These are phyloP conservation scores for Allolobophora icterica DNA, from an alignment of 2,888 invertebrate species.

Conservation along the genomic window DNA sequence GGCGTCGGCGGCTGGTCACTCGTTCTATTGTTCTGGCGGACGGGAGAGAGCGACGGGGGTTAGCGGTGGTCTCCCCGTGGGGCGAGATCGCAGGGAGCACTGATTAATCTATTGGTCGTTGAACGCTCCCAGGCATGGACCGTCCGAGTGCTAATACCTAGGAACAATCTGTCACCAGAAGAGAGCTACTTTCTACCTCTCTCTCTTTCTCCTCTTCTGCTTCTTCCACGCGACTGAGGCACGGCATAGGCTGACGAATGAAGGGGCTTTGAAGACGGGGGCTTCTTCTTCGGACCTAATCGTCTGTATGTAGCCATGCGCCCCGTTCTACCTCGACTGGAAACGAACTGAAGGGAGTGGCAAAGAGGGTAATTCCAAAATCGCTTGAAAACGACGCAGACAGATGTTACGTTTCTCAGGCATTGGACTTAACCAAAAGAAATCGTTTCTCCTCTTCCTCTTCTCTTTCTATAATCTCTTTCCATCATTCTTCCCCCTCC, in stretches of 20 bases:
- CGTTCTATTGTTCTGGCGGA: neutral
- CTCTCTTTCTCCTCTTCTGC: neutral
- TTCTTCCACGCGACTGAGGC: neutral
- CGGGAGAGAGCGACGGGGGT: neutral
- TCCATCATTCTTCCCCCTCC: neutral
- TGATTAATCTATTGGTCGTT: constrained; percentile 17
- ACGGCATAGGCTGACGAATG: neutral
- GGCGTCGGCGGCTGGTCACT: neutral
- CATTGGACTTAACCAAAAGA: neutral
- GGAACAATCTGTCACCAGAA: constrained; percentile 17
- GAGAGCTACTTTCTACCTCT: neutral
- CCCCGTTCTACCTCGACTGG: neutral
- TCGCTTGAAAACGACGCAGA: neutral
- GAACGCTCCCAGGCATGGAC: constrained; percentile 6
- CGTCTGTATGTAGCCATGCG: neutral
- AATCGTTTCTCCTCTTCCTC: neutral
- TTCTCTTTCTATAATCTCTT: neutral
- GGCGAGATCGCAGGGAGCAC: constrained; percentile 17
- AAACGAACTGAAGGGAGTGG: neutral
- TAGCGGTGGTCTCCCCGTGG: neutral
- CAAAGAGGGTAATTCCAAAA: neutral
- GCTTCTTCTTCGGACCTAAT: neutral
- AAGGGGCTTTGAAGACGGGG: neutral
- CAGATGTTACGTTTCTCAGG: neutral
- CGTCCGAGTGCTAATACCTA: constrained; percentile 17